Evolutionary conservation across 2,113 vertebrate species (phyloP), one percentile per base, ranked within the genome.

Genomic region (Tor tambroides): DNA sequence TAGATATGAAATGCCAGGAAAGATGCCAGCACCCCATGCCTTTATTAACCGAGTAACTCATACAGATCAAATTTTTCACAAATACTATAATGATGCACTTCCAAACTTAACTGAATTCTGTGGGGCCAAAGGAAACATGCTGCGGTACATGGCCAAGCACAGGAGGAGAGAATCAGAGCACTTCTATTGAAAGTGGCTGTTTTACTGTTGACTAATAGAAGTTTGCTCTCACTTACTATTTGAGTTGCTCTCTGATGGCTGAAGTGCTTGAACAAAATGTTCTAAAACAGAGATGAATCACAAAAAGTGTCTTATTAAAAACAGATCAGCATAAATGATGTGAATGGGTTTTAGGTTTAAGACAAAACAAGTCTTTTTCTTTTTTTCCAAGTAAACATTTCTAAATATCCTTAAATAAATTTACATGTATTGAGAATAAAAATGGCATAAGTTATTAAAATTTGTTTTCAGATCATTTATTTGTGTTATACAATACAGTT

Each of bases 81-180:
- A 86, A 86, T 72, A 72, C 78, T 86, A 72, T 81, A 86, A 86
- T 86, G 67, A 81, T 84, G 51, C 69, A 35, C 86, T 87, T 84
- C 46, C 65, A 65, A 87, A 83, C 59, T 78, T 51, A 49, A 54
- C 86, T 65, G 59, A 65, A 61, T 59, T 78, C 21, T 28, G 9
- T 75, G 32, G 56, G 67, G 86, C 86, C 86, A 87, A 83, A 83
- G 72, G 43, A 87, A 87, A 87, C 71, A 87, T 38, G 46, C 59
- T 77, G 72, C 2, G 72, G 86, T 77, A 83, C 15, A 63, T 67
- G 59, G 69, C 71, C 75, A 51, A 83, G 71, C 86, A 67, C 80
- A 83, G 86, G 63, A 84, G 72, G 38, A 17, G 41, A 67, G 56
- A 75, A 65, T 87, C 10, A 51, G 43, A 77, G 56, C 21, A 67